phyloP scores from a whole-genome alignment of 2,113 vertebrate species.

The Anarhynchus alexandrinus region DNA sequence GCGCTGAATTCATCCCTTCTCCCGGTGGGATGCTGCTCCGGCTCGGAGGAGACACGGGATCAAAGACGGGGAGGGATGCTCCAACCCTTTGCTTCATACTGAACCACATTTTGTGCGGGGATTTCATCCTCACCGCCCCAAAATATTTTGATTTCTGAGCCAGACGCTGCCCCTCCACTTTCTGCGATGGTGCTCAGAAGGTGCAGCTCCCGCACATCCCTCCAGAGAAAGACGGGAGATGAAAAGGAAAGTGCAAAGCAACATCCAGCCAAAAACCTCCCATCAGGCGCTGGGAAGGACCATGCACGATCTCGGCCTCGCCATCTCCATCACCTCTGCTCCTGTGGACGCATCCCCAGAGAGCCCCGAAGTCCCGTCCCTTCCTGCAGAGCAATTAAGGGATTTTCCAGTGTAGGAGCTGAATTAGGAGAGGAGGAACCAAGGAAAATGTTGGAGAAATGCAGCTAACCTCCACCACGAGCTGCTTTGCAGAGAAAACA shows the following conservation, averaged over 20 bases:
- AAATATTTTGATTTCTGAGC: not conserved
- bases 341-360: fast-evolving
- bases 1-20: not conserved
- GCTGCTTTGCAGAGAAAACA: not conserved
- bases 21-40: fast-evolving
- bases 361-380: not conserved
- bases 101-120: not conserved
- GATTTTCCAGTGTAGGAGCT: not conserved
- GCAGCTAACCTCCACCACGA: not conserved
- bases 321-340: not conserved
- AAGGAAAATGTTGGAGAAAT: not conserved
- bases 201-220: not conserved
- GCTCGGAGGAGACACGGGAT: not conserved
- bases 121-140: not conserved
- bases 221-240: not conserved
- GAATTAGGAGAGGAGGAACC: not conserved
- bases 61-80: not conserved
- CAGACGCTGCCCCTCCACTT: too few species aligned
- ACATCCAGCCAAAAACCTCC: not conserved
- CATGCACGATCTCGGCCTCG: fast-evolving
- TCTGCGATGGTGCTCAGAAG: not conserved
- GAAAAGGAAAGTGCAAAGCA: not conserved
- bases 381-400: not conserved
- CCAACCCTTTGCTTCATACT: not conserved
- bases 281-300: not conserved